Percentiles rank a stretch among this genome's conserved stretches.
Conservation (phyloP, 2,888 invertebrate species). For the Ametastegia equiseti region DNA sequence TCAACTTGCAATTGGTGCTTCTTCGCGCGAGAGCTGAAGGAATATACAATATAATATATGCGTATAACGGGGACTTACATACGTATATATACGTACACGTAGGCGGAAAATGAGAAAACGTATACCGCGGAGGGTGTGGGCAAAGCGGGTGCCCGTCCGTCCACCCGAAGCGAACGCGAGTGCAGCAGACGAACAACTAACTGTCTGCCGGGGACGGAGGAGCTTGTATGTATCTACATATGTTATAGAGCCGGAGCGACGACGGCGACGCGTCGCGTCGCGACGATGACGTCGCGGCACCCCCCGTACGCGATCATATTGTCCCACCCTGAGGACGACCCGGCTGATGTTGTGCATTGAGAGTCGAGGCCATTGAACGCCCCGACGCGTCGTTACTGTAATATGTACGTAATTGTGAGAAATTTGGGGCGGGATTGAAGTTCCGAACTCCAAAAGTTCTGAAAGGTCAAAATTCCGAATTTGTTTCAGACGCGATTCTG, state of each 20-base stretch:
- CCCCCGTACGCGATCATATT: slow-evolving; percentile 39
- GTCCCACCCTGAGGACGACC: slow-evolving; percentile 38
- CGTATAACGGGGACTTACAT: too few relatives aligned
- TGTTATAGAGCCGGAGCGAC: slow-evolving; percentile 21
- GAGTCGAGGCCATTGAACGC: slow-evolving; percentile 30
- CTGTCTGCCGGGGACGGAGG: slow-evolving; percentile 18
- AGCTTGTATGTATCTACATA: too few relatives aligned
- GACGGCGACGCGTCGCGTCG: too few relatives aligned
- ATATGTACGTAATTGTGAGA: too few relatives aligned
- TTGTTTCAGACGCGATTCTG: too few relatives aligned
- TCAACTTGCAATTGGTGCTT: too few relatives aligned
- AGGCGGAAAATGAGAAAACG: neutral
- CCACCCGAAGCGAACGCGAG: slow-evolving; percentile 22
- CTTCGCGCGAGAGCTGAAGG: too few relatives aligned
- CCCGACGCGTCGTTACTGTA: neutral
- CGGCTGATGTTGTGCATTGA: neutral
- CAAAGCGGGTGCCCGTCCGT: neutral
- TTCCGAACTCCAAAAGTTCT: too few relatives aligned
- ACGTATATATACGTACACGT: neutral
- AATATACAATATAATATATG: too few relatives aligned
- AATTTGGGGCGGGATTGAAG: too few relatives aligned
- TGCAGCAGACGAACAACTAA: slow-evolving; percentile 39
- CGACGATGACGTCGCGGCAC: slow-evolving; percentile 23
- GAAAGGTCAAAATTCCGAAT: too few relatives aligned
- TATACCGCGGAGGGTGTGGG: slow-evolving; percentile 24